These are phyloP conservation scores for Drosophila funebris DNA, from an alignment of 1,140 invertebrate species.

Conservation along the genomic window DNA sequence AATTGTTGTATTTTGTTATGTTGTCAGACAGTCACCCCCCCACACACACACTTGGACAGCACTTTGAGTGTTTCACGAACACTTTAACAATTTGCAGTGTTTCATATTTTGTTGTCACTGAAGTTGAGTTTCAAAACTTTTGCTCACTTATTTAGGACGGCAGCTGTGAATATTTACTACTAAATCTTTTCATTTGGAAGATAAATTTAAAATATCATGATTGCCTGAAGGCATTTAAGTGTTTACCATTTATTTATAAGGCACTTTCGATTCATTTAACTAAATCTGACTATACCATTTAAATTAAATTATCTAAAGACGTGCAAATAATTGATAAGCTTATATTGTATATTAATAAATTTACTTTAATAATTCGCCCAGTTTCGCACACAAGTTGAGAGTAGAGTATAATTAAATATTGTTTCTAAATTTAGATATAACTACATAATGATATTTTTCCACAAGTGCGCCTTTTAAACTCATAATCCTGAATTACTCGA, in stretches of 20 bases:
- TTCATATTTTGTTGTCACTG: constrained; percentile 56
- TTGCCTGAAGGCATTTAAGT: too few relatives aligned
- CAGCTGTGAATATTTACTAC: background rate
- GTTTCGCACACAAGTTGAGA: background rate
- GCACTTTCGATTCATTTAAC: background rate
- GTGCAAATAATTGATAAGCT: too few relatives aligned
- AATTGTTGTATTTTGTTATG: constrained; percentile 77
- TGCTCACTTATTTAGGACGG: constrained; percentile 16
- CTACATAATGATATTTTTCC: background rate
- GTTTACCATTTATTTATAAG: too few relatives aligned
- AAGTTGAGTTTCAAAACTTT: constrained; percentile 58
- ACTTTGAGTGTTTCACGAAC: constrained; percentile 37
- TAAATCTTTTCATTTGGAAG: background rate
- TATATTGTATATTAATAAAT: background rate
- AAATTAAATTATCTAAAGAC: background rate
- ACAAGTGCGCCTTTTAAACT: background rate
- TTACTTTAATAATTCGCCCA: background rate
- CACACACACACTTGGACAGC: constrained; percentile 2
- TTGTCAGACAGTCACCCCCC: constrained; percentile 45
- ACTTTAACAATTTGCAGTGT: constrained; percentile 63
- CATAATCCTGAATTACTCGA: background rate
- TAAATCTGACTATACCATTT: too few relatives aligned
- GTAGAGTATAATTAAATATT: background rate
- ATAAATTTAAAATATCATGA: background rate
- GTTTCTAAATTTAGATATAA: background rate